Percentiles rank a stretch among this genome's conserved stretches.
phyloP scores from a whole-genome alignment of 2,113 vertebrate genomes.

The Mustela nigripes region DNA sequence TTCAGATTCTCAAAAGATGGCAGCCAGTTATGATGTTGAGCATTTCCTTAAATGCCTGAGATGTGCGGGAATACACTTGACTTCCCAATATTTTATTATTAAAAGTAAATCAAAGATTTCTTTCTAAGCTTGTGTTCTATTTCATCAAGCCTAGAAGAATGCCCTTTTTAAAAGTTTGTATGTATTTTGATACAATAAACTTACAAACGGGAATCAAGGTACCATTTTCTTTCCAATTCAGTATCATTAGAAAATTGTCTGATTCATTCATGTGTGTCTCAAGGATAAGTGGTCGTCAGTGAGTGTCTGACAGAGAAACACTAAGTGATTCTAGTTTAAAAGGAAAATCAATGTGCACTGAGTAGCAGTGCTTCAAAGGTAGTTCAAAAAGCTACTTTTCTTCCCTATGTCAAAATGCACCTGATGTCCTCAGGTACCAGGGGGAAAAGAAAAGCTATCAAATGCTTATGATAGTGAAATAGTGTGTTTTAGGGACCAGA shows the following conservation, averaged over 20 bases:
- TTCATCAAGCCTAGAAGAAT: constrained; percentile 33
- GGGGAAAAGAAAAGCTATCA: constrained; percentile 38
- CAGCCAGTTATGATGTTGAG: neutral
- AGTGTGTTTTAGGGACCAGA: neutral
- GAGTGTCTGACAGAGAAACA: constrained; percentile 23
- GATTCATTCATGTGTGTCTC: constrained; percentile 62
- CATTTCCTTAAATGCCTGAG: neutral
- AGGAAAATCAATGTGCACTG: constrained; percentile 10
- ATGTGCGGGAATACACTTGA: neutral
- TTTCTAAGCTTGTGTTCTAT: constrained; percentile 53
- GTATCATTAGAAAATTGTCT: constrained; percentile 51
- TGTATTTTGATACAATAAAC: constrained; percentile 62
- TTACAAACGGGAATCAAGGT: constrained; percentile 18
- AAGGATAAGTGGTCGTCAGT: neutral
- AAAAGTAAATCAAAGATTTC: constrained; percentile 54
- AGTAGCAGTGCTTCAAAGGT: neutral
- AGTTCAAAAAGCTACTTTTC: constrained; percentile 18
- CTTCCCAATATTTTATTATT: neutral
- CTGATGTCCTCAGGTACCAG: neutral
- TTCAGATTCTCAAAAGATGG: constrained; percentile 28
- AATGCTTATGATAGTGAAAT: constrained; percentile 22
- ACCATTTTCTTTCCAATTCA: neutral
- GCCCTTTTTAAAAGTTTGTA: constrained; percentile 14
- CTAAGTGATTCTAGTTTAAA: constrained; percentile 61
- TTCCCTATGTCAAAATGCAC: constrained; percentile 35